Conservation (phyloP, 1,140 invertebrate genomes). For the Protaetia brevitarsis region DNA sequence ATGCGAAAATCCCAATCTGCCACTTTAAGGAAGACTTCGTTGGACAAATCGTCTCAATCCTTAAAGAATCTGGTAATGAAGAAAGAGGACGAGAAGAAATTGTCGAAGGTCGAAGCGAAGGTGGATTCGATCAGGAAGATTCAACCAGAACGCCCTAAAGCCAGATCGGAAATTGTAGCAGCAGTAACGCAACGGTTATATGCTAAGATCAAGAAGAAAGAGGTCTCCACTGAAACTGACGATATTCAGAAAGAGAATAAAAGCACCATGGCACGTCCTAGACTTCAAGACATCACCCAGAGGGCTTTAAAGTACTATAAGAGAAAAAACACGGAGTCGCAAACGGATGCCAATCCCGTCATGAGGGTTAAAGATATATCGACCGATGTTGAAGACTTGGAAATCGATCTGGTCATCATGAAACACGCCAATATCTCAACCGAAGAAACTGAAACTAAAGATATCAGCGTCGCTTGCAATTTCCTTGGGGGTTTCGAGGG, state of each 20-base stretch:
- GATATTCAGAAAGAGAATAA: constrained; percentile 37
- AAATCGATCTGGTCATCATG: constrained; percentile 44
- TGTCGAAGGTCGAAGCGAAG: constrained; percentile 33
- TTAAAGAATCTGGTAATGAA: constrained; percentile 24
- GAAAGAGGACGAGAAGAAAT: constrained; percentile 25
- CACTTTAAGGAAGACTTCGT: constrained; percentile 30
- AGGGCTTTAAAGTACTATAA: constrained; percentile 56
- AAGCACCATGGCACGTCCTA: constrained; percentile 24
- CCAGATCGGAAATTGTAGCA: constrained; percentile 63
- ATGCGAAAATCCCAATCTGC: constrained; percentile 28
- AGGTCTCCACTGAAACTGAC: constrained; percentile 50
- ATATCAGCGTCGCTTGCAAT: constrained; percentile 22
- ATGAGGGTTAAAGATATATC: constrained; percentile 57
- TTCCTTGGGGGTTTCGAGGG: constrained; percentile 19
- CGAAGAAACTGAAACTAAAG: constrained; percentile 43
- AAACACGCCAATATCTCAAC: constrained; percentile 38
- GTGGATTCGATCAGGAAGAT: constrained; percentile 33
- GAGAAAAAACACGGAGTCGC: constrained; percentile 56
- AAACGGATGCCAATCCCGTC: constrained; percentile 54
- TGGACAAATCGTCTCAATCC: constrained; percentile 30
- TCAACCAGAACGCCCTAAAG: constrained; percentile 30
- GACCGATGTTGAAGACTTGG: constrained; percentile 55
- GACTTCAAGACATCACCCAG: constrained; percentile 56
- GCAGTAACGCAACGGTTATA: constrained; percentile 68
- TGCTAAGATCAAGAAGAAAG: constrained; percentile 57